Base-by-base conservation (phyloP, 2,888 invertebrate genomes). In the Drosophila subquinaria region DNA sequence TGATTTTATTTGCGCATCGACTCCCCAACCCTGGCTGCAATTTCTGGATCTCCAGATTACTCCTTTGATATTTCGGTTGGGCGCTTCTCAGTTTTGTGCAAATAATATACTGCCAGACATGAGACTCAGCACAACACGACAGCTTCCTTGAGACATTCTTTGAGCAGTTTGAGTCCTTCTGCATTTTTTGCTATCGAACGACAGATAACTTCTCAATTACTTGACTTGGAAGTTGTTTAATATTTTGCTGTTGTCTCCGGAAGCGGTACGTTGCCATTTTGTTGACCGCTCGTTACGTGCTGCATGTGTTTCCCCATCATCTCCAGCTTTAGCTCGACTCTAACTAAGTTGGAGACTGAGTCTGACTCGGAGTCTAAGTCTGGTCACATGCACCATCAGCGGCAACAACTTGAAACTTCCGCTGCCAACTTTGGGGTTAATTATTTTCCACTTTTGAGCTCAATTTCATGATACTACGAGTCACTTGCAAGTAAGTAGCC, bases 401-500 rank as follows among this genome's bases (percentile, higher is more conserved):
- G 74, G 57, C 60, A 65, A 45, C 66, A 79, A 73, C 73, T 81
- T 69, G 69, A 55, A 84, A 80, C 88, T 88, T 86, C 89, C 89
- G 89, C 73, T 76, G 17, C 50, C 61, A 72, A 82, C 70, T 87
- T 81, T 87, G 75, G 73, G 91, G 91, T 90, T 90, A 91, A 91
- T 90, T 86, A 88, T 88, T 91, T 90, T 90, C 88, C 88, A 90
- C 90, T 91, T 82, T 85, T 71, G 76, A 69, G 77, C 77, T 82
- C 67, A 73, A 76, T 71, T 82, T 69, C 65, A 66, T 68, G 62
- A 76, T 60, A 78, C 63, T 30, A 1, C n/a, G 10, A 56, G 43
- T 66, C 40, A 53, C 60, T 67, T 66, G 50, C 48, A 38, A 69
- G 67, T 55, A 38, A 69, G 67, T 64, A 68, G 60, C 45, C 42